Base-by-base conservation (phyloP, 2,888 invertebrate genomes). In the Synanthedon formicaeformis region DNA sequence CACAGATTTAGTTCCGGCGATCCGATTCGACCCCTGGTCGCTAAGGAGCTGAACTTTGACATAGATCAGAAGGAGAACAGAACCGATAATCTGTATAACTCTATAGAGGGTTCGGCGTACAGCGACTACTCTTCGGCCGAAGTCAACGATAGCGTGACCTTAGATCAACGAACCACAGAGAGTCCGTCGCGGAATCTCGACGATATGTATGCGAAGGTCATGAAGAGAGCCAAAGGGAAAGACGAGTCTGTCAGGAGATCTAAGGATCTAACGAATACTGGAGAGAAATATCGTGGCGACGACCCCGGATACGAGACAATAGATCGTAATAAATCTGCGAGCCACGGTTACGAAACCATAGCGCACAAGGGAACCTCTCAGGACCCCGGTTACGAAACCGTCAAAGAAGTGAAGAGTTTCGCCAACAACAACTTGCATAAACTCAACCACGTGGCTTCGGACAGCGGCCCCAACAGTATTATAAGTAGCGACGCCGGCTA, bases 121-220 rank as follows among this genome's bases (percentile, higher is more conserved):
- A 78, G 75, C 52, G 77, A 80, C 53, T 79, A 81, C 52, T 75
- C 78, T 0, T 78, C 77, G 3, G 73, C 78, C 1, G 83, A 81
- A 4, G 70, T 77, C 5, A 77, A 77, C 58, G 68, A 64, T 40
- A 79, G 68, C 66, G 63, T 69, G 50, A 73, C 66, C 54, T 74
- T 73, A 51, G 86, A 78, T 61, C 78, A 74, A 68, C 81, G 81
- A 68, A 78, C 71, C 64, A 84, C 73, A 54, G 90, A 85, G 50
- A 91, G 91, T 67, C 91, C 91, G 1, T 88, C 90, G 18, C 90
- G 91, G 58, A 93, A 93, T 61, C 81, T 95, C n/a, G 96, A 96
- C 64, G 95, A 95, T 65, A 94, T 96, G 92, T 96, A 96, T 74
- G 96, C 96, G 2, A 96, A 96, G 85, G 96, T 96, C 16, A 90